phyloP scores from a whole-genome alignment of 2,888 invertebrate species.

The Schrankia costaestrigalis region DNA sequence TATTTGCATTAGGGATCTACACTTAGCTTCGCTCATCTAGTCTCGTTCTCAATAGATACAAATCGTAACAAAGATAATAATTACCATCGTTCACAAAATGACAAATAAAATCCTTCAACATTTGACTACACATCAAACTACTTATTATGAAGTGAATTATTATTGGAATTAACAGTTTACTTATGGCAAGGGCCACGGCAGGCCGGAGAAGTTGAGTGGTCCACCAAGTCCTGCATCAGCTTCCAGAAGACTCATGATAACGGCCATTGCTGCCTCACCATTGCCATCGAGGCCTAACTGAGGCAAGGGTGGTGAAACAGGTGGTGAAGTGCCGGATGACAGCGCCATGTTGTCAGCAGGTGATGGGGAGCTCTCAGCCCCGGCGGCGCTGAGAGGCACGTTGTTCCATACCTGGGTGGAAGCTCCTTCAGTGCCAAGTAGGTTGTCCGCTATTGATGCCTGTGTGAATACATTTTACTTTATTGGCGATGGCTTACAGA shows the following conservation, averaged over 20 bases:
- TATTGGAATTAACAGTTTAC: constrained; percentile 44
- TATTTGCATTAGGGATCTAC: too few relatives aligned
- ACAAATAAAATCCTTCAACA: background rate
- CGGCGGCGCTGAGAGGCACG: constrained; percentile 53
- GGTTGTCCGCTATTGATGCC: constrained; percentile 50
- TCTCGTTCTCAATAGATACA: too few relatives aligned
- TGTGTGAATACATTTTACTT: constrained; percentile 25
- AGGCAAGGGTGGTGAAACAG: constrained; percentile 48
- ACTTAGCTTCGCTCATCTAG: too few relatives aligned
- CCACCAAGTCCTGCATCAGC: constrained; percentile 94
- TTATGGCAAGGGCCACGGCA: constrained; percentile 90
- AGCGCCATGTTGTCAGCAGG: constrained; percentile 33
- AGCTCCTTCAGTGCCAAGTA: constrained; percentile 41
- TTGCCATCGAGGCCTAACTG: constrained; percentile 83
- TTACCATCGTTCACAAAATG: too few relatives aligned
- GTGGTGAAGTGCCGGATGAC: constrained; percentile 26
- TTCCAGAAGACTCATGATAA: constrained; percentile 94
- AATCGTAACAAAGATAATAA: too few relatives aligned
- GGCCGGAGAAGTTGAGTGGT: constrained; percentile 91
- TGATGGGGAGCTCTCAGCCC: constrained; percentile 36
- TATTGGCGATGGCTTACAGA: constrained; percentile 23
- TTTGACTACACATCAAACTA: background rate
- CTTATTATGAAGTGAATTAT: background rate
- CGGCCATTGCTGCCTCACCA: constrained; percentile 95
- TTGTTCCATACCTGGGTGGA: constrained; percentile 56